Evolutionary conservation across 2,888 invertebrate genomes (phyloP).

Genomic region (Opisthograptis luteolata): DNA sequence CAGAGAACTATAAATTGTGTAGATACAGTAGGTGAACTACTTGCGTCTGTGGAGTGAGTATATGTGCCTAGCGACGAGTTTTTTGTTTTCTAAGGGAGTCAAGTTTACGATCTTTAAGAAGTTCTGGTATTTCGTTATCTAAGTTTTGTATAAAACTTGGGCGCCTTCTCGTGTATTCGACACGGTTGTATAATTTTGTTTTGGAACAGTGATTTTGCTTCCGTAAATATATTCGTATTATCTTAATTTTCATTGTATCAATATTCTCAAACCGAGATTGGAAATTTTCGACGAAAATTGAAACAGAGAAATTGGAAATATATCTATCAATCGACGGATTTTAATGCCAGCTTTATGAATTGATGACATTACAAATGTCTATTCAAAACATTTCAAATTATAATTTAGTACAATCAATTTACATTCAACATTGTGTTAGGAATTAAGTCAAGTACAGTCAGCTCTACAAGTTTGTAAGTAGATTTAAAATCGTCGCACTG

Average conservation of each 20-base stretch:
- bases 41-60: neutral
- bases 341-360: no score
- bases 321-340: no score
- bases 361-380: no score
- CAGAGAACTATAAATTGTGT: slow-evolving; percentile 23
- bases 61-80: slow-evolving; percentile 12
- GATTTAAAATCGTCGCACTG: no score
- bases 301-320: no score
- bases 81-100: slow-evolving; percentile 18
- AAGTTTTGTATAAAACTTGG: slow-evolving; percentile 18
- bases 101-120: slow-evolving; percentile 21
- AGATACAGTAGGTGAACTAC: slow-evolving; percentile 3
- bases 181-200: slow-evolving; percentile 4
- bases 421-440: no score
- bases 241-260: neutral
- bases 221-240: neutral
- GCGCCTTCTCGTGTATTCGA: slow-evolving; percentile 15
- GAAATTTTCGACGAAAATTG: no score
- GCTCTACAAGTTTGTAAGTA: no score
- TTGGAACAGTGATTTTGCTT: slow-evolving; percentile 9
- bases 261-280: no score
- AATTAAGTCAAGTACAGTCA: no score
- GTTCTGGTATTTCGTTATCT: slow-evolving; percentile 23
- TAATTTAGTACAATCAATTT: no score
- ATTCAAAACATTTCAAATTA: no score